phyloP scores from a whole-genome alignment of 2,888 invertebrate genomes.

The Salticus scenicus region DNA sequence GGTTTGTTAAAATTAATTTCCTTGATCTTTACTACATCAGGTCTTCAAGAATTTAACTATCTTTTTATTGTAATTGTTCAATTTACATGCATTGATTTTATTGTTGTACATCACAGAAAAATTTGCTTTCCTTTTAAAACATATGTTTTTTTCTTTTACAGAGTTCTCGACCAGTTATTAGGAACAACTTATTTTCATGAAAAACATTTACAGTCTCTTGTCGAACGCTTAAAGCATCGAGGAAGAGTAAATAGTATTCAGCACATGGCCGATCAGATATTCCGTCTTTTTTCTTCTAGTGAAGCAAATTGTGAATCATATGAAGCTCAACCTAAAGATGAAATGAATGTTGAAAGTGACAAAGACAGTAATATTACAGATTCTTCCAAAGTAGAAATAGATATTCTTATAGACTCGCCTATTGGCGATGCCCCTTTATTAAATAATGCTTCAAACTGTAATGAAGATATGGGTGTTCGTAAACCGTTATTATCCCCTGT shows the following conservation, averaged over 20 bases:
- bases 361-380: neutral
- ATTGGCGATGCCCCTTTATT: conserved; percentile 9
- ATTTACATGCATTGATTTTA: too few species aligned
- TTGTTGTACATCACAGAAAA: too few species aligned
- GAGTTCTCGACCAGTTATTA: conserved; percentile 89
- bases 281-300: conserved; percentile 74
- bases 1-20: too few species aligned
- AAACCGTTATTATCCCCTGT: conserved; percentile 48
- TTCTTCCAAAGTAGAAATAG: conserved; percentile 47
- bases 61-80: too few species aligned
- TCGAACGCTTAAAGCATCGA: conserved; percentile 85
- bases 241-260: conserved; percentile 82
- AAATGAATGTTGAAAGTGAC: conserved; percentile 10
- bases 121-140: too few species aligned
- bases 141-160: too few species aligned
- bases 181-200: conserved; percentile 90
- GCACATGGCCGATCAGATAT: conserved; percentile 84
- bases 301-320: conserved; percentile 23
- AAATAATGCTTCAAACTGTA: conserved; percentile 26
- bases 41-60: too few species aligned
- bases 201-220: conserved; percentile 78
- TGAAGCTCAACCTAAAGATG: conserved; percentile 22
- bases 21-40: too few species aligned
- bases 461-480: conserved; percentile 14
- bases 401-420: conserved; percentile 53